These are phyloP conservation scores for Syngnathus typhle DNA, from an alignment of 2,113 vertebrate species.

Conservation along the genomic window DNA sequence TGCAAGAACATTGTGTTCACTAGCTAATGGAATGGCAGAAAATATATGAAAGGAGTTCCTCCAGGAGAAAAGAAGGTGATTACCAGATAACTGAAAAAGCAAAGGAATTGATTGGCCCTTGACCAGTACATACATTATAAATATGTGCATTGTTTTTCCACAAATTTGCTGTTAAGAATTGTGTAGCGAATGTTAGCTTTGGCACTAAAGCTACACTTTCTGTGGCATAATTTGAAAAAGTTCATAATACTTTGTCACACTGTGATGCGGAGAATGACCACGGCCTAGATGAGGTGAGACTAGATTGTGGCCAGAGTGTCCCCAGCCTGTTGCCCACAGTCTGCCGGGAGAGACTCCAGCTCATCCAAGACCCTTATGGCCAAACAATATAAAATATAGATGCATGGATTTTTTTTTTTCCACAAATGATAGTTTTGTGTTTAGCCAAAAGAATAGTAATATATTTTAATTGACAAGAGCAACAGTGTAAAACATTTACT, in stretches of 20 bases:
- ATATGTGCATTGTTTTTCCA: neutral
- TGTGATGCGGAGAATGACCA: no score
- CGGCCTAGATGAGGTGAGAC: no score
- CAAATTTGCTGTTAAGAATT: neutral
- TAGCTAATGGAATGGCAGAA: conserved; percentile 32
- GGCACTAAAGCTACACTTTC: neutral
- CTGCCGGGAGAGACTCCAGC: no score
- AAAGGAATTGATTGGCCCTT: neutral
- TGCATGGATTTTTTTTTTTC: no score
- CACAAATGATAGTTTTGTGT: no score
- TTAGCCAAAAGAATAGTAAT: neutral
- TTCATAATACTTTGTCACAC: no score
- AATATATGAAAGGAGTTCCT: conserved; percentile 11
- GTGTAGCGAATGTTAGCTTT: neutral
- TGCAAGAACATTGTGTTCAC: conserved; percentile 28
- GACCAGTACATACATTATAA: neutral
- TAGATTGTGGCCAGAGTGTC: no score
- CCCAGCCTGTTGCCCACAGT: no score
- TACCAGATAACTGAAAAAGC: neutral
- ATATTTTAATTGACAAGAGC: neutral
- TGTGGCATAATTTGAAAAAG: no score
- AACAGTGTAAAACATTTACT: neutral
- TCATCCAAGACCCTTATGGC: no score
- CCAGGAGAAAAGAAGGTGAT: neutral
- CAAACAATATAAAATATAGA: no score